These are phyloP conservation scores for Cairina moschata DNA, from an alignment of 2,113 vertebrate species.

Conservation along the genomic window DNA sequence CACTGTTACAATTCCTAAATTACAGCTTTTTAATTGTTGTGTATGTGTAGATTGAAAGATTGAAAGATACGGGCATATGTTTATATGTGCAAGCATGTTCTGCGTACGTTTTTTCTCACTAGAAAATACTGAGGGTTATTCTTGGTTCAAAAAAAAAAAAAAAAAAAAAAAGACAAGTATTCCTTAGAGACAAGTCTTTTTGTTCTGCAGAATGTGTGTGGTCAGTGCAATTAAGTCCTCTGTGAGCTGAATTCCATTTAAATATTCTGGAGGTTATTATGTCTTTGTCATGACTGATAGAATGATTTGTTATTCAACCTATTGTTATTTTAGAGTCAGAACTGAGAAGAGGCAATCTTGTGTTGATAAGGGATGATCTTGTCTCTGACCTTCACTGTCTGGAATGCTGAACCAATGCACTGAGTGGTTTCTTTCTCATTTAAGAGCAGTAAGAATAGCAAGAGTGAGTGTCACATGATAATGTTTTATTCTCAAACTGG, in stretches of 20 bases:
- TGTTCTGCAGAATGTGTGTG: conserved; percentile 21
- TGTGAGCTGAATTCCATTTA: conserved; percentile 13
- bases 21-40: not conserved
- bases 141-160: not conserved
- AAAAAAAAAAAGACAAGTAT: not conserved
- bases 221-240: conserved; percentile 37
- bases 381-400: not conserved
- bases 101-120: not conserved
- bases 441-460: not conserved
- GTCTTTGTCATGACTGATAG: conserved; percentile 29
- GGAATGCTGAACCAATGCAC: not conserved
- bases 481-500: not conserved
- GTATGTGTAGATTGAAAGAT: not conserved
- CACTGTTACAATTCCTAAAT: not conserved
- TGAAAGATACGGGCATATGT: not conserved
- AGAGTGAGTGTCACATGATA: not conserved
- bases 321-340: not conserved
- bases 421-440: not conserved
- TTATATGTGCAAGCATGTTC: not conserved
- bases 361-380: not conserved
- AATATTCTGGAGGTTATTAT: conserved; percentile 45
- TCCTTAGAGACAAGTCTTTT: conserved; percentile 12
- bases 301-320: conserved; percentile 10
- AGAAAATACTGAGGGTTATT: not conserved
- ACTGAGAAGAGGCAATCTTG: not conserved